These are phyloP conservation scores for Chaetodon trifascialis DNA, from an alignment of 2,113 vertebrate species.

Conservation along the genomic window DNA sequence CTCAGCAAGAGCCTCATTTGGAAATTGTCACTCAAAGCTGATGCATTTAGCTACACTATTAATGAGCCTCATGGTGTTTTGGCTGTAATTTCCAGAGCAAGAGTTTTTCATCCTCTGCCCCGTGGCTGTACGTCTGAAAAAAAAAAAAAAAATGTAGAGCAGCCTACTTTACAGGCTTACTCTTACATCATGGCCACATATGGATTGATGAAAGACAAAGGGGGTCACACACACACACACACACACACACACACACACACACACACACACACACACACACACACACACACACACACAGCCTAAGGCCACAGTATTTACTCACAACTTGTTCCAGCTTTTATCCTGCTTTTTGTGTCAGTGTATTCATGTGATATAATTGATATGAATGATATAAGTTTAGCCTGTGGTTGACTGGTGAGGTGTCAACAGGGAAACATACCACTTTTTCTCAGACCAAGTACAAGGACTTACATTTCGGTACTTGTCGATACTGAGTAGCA, in stretches of 20 bases:
- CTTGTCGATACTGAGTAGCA: too few relatives aligned
- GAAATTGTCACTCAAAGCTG: neutral
- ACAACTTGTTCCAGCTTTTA: slow-evolving; percentile 29
- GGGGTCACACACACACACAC: slow-evolving; percentile 46
- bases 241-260: neutral
- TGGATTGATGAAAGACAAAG: slow-evolving; percentile 63
- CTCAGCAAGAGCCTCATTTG: slow-evolving; percentile 5
- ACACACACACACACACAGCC: slow-evolving; percentile 8
- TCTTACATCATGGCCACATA: slow-evolving; percentile 42
- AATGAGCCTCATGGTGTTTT: slow-evolving; percentile 17
- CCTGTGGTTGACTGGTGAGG: neutral
- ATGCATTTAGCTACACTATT: slow-evolving; percentile 4
- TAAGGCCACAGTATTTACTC: slow-evolving; percentile 50
- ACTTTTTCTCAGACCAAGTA: neutral
- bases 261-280: slow-evolving; percentile 26
- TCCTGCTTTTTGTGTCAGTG: slow-evolving; percentile 9
- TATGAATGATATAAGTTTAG: neutral
- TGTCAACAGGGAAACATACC: neutral
- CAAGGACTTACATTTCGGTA: too few relatives aligned
- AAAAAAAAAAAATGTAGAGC: slow-evolving; percentile 37
- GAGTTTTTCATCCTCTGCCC: slow-evolving; percentile 32
- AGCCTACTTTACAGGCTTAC: slow-evolving; percentile 43
- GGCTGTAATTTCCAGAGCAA: slow-evolving; percentile 22
- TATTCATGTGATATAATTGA: slow-evolving; percentile 21
- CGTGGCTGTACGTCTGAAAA: slow-evolving; percentile 38